A percentile compares a stretch with the other conserved stretches of the same genome.
These are phyloP conservation scores for Loriculus beryllinus DNA, from an alignment of 2,797 vertebrate species.

Conservation along the genomic window DNA sequence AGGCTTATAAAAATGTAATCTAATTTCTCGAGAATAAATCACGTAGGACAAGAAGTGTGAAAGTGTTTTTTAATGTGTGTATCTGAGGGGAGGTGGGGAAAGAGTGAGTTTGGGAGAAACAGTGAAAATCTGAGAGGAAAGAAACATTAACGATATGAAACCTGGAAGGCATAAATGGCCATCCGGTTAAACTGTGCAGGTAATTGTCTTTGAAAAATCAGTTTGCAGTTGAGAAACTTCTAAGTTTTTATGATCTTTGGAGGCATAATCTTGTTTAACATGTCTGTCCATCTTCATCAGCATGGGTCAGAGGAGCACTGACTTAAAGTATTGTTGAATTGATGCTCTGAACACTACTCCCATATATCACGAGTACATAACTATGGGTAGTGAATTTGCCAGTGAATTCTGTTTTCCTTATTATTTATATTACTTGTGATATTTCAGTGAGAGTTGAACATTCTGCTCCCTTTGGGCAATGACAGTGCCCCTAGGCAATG, in stretches of 20 bases:
- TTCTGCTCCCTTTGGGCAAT: neutral
- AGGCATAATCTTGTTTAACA: constrained; percentile 57
- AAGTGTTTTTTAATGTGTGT: constrained; percentile 30
- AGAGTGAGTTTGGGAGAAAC: neutral
- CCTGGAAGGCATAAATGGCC: constrained; percentile 33
- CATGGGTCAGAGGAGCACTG: constrained; percentile 27
- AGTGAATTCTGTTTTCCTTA: constrained; percentile 58
- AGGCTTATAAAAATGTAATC: constrained; percentile 74
- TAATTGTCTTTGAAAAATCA: constrained; percentile 69
- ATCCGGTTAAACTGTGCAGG: constrained; percentile 56
- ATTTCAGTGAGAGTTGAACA: constrained; percentile 3
- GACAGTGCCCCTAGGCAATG: neutral
- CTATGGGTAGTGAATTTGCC: constrained; percentile 25
- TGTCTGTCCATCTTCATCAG: constrained; percentile 60
- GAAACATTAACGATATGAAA: constrained; percentile 26
- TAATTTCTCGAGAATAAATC: constrained; percentile 74
- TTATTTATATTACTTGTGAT: neutral
- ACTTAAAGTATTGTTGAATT: neutral
- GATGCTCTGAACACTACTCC: neutral
- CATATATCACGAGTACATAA: neutral
- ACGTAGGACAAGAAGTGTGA: constrained; percentile 54
- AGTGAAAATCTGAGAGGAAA: constrained; percentile 40
- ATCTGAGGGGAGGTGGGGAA: neutral
- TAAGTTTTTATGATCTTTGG: constrained; percentile 58
- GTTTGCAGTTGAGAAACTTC: constrained; percentile 9